Conservation (phyloP, 1,140 invertebrate species). For the Eriocheir sinensis region DNA sequence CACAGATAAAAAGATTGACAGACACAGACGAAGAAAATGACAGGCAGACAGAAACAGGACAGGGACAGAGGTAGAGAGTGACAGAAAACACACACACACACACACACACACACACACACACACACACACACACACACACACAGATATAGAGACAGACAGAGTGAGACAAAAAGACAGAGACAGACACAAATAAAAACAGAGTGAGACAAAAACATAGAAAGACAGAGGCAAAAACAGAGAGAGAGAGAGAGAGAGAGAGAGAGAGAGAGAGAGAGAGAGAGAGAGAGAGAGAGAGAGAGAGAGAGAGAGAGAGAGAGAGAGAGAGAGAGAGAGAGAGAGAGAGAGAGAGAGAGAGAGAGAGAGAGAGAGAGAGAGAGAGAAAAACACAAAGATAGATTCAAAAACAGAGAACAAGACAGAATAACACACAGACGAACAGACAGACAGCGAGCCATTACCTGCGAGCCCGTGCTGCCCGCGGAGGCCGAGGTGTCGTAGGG, state of each 20-base stretch:
- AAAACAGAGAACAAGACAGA: too few species aligned
- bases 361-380: slow-evolving; percentile 19
- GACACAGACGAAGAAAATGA: neutral
- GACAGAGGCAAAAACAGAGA: neutral
- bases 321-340: neutral
- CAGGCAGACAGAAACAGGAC: neutral
- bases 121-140: neutral
- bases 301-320: neutral
- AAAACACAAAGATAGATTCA: neutral
- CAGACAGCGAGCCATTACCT: neutral
- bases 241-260: neutral
- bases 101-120: neutral
- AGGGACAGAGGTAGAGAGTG: neutral
- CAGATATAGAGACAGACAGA: neutral
- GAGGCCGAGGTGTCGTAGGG: slow-evolving; percentile 66
- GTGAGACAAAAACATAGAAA: neutral
- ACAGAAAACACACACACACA: neutral
- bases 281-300: neutral
- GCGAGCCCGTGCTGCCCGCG: slow-evolving; percentile 48
- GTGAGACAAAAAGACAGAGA: neutral
- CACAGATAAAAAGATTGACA: neutral
- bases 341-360: slow-evolving; percentile 31
- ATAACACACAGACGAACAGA: too few species aligned
- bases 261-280: neutral
- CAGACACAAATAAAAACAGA: neutral